Evolutionary conservation across 2,113 vertebrate species (phyloP).

Genomic region (Rissa tridactyla): DNA sequence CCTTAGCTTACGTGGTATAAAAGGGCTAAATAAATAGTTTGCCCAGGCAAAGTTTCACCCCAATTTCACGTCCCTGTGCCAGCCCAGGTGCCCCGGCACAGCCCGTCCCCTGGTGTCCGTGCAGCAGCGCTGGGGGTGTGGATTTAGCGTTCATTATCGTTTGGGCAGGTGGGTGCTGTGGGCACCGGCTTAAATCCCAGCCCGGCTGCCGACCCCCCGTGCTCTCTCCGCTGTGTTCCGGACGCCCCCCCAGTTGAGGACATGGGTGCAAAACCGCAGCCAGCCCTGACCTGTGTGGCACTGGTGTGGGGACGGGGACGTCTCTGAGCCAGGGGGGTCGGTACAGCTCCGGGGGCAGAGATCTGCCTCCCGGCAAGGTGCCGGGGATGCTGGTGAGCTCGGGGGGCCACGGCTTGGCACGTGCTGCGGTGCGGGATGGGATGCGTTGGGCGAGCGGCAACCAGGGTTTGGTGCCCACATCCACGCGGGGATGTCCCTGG

Average conservation of each 20-base stretch:
- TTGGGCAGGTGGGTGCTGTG: not conserved
- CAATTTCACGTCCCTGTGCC: not conserved
- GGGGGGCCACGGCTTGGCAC: fast-evolving
- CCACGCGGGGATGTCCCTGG: fast-evolving
- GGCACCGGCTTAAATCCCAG: not conserved
- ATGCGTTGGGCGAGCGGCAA: fast-evolving
- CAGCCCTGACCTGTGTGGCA: not conserved
- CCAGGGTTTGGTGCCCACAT: not conserved
- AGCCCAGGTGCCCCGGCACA: not conserved
- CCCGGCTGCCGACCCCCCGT: not conserved
- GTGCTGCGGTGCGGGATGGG: fast-evolving
- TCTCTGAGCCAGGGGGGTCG: not conserved
- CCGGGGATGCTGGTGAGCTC: not conserved
- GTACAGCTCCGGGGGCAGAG: not conserved
- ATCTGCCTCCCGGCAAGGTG: not conserved
- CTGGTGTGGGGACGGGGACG: fast-evolving
- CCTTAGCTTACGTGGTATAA: not conserved
- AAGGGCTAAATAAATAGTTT: not conserved
- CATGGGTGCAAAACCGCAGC: not conserved
- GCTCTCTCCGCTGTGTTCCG: too few species aligned
- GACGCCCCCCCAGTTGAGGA: not conserved
- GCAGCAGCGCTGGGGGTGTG: not conserved
- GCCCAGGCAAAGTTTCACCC: not conserved
- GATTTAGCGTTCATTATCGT: not conserved
- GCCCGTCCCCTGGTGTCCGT: not conserved